phyloP scores from a whole-genome alignment of 2,888 invertebrate species.

The Sussaba pulchella region DNA sequence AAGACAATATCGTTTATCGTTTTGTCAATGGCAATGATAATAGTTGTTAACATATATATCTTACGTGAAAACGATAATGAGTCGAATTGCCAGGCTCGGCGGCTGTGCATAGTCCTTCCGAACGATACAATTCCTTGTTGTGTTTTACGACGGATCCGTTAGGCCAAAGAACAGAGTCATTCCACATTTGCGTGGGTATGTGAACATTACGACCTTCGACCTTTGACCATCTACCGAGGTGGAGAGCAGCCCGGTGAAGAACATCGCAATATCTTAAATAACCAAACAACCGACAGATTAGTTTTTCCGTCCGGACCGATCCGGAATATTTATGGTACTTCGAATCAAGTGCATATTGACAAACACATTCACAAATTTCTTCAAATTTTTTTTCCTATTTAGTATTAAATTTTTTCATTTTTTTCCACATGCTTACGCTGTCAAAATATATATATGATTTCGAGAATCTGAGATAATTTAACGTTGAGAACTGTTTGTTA shows the following conservation, averaged over 20 bases:
- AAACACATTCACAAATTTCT: no score
- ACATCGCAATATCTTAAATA: constrained; percentile 91
- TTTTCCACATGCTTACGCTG: no score
- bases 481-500: no score
- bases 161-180: constrained; percentile 89
- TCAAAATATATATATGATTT: no score
- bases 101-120: constrained; percentile 92
- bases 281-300: no score
- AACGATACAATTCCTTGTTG: constrained; percentile 90
- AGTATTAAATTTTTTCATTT: no score
- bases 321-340: no score
- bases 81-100: constrained; percentile 94
- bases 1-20: constrained; percentile 40
- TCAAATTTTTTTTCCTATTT: no score
- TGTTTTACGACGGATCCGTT: constrained; percentile 91
- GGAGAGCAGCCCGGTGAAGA: constrained; percentile 94
- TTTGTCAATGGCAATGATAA: neutral
- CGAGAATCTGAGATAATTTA: no score
- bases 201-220: constrained; percentile 87
- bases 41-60: no score
- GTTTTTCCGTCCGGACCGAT: no score
- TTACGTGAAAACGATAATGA: constrained; percentile 95
- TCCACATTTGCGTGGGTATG: constrained; percentile 86
- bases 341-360: no score
- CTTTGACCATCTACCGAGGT: constrained; percentile 92